Conservation (phyloP, 2,113 vertebrate species). For the Microcebus jonahi region DNA sequence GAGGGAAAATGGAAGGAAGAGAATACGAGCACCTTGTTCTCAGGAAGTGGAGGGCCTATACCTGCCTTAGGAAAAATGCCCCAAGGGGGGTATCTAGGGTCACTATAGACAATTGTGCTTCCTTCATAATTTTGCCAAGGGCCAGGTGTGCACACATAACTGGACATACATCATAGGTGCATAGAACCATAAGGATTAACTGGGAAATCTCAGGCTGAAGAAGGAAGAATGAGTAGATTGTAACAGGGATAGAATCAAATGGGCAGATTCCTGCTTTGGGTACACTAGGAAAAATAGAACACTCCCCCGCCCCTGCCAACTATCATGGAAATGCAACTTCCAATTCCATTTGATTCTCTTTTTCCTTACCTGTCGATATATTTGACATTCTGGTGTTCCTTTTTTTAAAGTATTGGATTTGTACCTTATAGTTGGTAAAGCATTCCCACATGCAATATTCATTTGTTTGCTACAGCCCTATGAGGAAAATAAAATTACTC, state of each 20-base stretch:
- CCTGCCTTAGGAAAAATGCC: neutral
- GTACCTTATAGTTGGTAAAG: neutral
- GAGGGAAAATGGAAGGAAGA: neutral
- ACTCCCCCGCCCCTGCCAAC: neutral
- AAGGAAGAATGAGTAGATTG: neutral
- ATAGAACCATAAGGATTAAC: neutral
- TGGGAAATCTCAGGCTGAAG: neutral
- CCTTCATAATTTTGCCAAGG: constrained; percentile 8
- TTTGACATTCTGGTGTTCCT: neutral
- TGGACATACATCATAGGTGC: neutral
- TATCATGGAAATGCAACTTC: neutral
- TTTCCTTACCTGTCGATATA: neutral
- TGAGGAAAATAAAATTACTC: constrained; percentile 23
- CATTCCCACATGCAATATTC: neutral
- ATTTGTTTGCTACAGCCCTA: neutral
- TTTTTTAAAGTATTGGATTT: neutral
- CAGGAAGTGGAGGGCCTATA: neutral
- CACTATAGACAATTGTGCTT: neutral
- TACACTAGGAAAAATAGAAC: neutral
- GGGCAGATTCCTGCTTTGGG: neutral
- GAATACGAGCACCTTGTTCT: neutral
- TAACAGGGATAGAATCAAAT: neutral
- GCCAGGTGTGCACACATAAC: neutral
- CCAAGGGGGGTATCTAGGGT: neutral
- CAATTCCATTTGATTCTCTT: neutral